Conservation (phyloP, 2,113 vertebrate genomes). For the Anarhynchus alexandrinus region DNA sequence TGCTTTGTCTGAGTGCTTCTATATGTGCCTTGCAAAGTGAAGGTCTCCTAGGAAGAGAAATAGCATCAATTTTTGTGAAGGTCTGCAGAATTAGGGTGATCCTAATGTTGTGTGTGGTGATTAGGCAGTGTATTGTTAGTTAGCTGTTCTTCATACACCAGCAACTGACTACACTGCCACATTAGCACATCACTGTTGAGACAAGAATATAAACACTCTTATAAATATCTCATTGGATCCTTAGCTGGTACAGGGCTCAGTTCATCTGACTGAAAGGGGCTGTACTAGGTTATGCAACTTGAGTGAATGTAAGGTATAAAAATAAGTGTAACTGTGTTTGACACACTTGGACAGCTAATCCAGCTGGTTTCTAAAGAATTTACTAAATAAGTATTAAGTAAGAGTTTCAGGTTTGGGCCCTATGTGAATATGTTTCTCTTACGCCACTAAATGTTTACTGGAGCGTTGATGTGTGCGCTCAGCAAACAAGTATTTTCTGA, state of each 20-base stretch:
- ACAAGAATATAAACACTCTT: background rate
- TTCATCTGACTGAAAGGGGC: background rate
- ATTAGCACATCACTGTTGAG: constrained; percentile 33
- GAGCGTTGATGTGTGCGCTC: background rate
- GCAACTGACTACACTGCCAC: constrained; percentile 68
- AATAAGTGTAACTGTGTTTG: background rate
- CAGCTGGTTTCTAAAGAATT: background rate
- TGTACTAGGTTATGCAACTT: background rate
- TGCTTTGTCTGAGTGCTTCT: background rate
- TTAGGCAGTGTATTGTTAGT: constrained; percentile 84
- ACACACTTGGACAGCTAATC: background rate
- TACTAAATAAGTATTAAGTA: background rate
- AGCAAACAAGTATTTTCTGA: background rate
- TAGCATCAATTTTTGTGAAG: background rate
- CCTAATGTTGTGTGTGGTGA: constrained; percentile 46
- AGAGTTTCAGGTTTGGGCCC: background rate
- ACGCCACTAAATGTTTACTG: background rate
- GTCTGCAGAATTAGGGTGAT: background rate
- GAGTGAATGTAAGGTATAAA: background rate
- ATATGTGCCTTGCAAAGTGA: background rate
- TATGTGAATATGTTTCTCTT: background rate
- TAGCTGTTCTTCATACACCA: constrained; percentile 68
- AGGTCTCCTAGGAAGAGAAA: background rate
- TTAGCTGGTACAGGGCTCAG: background rate
- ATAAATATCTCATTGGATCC: background rate